Base-by-base conservation (phyloP, 2,797 vertebrate species). In the Babyrousa celebensis region DNA sequence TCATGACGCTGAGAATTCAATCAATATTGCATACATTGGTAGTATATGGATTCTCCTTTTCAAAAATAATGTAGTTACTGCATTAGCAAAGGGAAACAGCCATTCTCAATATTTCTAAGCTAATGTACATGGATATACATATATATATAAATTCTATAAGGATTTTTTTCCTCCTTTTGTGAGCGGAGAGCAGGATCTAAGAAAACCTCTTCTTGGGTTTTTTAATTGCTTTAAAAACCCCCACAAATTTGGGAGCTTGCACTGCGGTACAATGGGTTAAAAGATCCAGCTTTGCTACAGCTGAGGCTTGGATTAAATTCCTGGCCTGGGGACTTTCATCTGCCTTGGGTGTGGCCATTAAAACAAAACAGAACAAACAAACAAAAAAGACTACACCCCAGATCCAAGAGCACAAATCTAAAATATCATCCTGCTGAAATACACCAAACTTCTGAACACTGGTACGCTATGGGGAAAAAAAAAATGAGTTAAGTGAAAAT, bases 21-120 rank as follows among this genome's bases (percentile, higher is more conserved):
- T 95, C 75, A 92, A 48, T 67, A 71, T 0, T 93, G 54, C n/a
- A 94, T 58, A 63, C 15, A 63, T 78, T 70, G 85, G 36, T 54
- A 54, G 48, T 78, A 67, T 43, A 95, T 20, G 86, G 63, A 89
- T 78, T 79, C 36, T 91, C 29, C 25, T 74, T 71, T 96, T 82
- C 72, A 63, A 95, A 97, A 96, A 65, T 58, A 96, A 86, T 12
- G 6, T 56, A 43, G 20, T 78, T 67, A 93, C 4, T 85, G 10
- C 11, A 83, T 95, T 88, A 95, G 80, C 85, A 95, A 96, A 89
- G 18, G 43, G 5, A 92, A 94, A 91, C 3, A 84, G 52, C 0
- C 62, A 92, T 72, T 56, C 58, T 93, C 36, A 86, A 20, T 67
- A 85, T 56, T 96, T 89, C 94, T 52, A 65, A 95, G 89, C 52